Evolutionary conservation across 2,113 vertebrate genomes (phyloP).

Genomic region (Stegostoma tigrinum): DNA sequence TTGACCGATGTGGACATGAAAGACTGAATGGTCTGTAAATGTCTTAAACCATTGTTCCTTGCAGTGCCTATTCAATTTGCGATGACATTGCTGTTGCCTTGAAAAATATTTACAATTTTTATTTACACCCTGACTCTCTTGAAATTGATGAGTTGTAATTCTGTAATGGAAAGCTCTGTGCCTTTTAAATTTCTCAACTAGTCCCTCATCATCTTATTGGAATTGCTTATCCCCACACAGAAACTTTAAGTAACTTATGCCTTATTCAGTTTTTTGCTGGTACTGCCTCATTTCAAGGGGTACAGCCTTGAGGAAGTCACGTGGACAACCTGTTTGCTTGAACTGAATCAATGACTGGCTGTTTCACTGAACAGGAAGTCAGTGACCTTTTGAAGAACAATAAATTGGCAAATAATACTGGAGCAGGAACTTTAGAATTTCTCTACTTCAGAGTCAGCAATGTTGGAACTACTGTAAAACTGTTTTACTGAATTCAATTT

Average conservation of each 20-base stretch:
- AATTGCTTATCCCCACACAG: background rate
- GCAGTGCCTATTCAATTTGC: background rate
- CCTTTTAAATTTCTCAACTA: background rate
- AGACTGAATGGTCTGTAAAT: no score
- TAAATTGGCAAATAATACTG: background rate
- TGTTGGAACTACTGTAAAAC: background rate
- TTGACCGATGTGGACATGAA: no score
- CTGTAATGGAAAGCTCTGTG: background rate
- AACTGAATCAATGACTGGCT: background rate
- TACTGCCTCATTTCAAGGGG: background rate
- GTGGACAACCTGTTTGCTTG: background rate
- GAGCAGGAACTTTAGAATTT: background rate
- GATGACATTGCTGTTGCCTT: background rate
- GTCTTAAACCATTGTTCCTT: background rate
- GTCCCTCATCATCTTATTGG: background rate
- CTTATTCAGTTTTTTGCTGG: background rate
- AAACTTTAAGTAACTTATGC: background rate
- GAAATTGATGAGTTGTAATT: background rate
- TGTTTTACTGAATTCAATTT: background rate
- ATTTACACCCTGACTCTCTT: background rate
- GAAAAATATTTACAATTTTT: background rate
- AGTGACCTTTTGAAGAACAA: background rate
- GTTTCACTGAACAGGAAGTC: background rate
- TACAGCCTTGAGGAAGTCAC: background rate
- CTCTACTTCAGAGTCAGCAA: background rate